phyloP scores from a whole-genome alignment of 2,888 invertebrate species.

The Synanthedon myopaeformis region DNA sequence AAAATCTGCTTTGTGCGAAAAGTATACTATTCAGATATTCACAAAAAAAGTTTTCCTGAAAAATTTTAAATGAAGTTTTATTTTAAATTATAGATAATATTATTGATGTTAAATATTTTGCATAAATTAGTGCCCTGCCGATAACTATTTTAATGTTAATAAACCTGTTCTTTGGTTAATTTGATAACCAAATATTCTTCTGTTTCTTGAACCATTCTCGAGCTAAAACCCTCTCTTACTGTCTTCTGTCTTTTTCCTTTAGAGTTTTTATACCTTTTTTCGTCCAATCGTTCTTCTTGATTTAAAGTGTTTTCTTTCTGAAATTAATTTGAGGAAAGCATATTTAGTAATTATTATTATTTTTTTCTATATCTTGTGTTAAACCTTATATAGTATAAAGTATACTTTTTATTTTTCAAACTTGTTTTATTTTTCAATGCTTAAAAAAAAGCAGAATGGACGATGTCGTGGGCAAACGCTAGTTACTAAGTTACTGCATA shows the following conservation, averaged over 20 bases:
- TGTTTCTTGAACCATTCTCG: conserved; percentile 60
- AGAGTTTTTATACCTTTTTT: no score
- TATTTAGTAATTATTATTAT: background rate
- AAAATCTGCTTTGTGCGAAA: no score
- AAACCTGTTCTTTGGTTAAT: conserved; percentile 47
- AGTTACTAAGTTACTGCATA: background rate
- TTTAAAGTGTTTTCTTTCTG: conserved; percentile 4
- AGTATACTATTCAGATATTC: no score
- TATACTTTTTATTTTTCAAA: no score
- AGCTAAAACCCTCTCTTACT: conserved; percentile 39
- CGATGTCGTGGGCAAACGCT: no score
- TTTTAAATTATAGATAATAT: no score
- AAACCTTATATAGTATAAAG: no score
- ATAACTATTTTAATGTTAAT: background rate
- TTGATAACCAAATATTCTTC: conserved; percentile 56
- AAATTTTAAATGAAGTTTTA: no score
- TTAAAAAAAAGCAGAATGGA: background rate
- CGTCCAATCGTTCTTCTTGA: no score
- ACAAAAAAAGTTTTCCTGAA: no score
- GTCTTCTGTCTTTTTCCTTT: conserved; percentile 12
- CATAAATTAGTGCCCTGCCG: no score
- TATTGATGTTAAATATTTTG: no score
- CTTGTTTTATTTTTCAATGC: background rate
- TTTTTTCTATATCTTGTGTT: background rate
- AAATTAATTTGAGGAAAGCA: background rate